phyloP scores from a whole-genome alignment of 2,888 invertebrate genomes.

The Polia nebulosa region DNA sequence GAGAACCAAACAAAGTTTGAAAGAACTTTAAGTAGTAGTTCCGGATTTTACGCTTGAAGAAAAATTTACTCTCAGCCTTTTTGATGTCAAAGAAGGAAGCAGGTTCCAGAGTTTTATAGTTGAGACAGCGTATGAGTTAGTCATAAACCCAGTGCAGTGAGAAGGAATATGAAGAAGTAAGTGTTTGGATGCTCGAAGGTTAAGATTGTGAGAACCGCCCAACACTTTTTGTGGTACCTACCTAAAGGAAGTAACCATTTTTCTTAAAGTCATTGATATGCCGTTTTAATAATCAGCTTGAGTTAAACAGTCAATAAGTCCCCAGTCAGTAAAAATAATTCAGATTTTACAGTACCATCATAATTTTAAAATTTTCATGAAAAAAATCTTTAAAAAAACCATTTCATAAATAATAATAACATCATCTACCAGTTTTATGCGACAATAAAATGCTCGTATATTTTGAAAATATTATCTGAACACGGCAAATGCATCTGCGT shows the following conservation, averaged over 20 bases:
- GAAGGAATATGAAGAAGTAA: too few relatives aligned
- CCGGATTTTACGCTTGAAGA: too few relatives aligned
- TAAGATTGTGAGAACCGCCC: too few relatives aligned
- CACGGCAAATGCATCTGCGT: conserved; percentile 58
- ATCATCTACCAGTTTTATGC: conserved; percentile 50
- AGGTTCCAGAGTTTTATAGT: too few relatives aligned
- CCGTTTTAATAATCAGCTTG: not conserved
- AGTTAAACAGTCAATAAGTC: not conserved
- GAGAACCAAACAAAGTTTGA: too few relatives aligned
- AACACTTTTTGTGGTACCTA: too few relatives aligned
- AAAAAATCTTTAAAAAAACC: conserved; percentile 23
- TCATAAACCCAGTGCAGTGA: too few relatives aligned
- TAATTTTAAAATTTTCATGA: conserved; percentile 3
- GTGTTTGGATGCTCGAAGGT: too few relatives aligned
- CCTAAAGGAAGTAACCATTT: not conserved
- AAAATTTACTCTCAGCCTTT: too few relatives aligned
- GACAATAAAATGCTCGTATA: conserved; percentile 57
- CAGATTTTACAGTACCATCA: not conserved
- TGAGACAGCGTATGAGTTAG: too few relatives aligned
- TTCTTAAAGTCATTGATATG: not conserved
- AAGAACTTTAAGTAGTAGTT: too few relatives aligned
- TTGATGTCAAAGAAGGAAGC: too few relatives aligned
- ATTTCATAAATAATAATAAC: conserved; percentile 52
- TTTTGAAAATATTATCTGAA: conserved; percentile 44
- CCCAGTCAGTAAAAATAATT: not conserved